Percentiles rank a stretch among this genome's conserved stretches.
Evolutionary conservation across 2,888 invertebrate species (phyloP).

Genomic region (Sarcophaga variegata): DNA sequence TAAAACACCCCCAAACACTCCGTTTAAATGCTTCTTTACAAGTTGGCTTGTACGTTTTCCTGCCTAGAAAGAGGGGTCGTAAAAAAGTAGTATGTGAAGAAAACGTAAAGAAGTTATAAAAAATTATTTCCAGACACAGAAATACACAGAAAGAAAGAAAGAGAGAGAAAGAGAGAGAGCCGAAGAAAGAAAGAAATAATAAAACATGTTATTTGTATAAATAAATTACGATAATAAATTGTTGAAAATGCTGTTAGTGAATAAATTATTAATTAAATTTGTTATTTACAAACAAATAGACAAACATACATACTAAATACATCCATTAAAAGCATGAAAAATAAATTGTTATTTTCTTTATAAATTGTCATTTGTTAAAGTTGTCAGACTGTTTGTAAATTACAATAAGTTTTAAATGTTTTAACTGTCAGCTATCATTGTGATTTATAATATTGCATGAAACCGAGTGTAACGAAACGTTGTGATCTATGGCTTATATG

Average conservation of each 20-base stretch:
- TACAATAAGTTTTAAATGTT: slow-evolving; percentile 67
- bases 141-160: background rate
- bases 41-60: slow-evolving; percentile 21
- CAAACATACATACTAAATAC: background rate
- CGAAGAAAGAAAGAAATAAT: slow-evolving; percentile 34
- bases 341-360: slow-evolving; percentile 58
- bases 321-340: background rate
- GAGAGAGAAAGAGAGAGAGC: background rate
- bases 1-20: background rate
- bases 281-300: background rate
- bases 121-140: too few species aligned
- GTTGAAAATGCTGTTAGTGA: slow-evolving; percentile 64
- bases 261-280: slow-evolving; percentile 60
- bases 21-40: background rate
- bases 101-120: too few species aligned
- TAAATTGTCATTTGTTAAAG: slow-evolving; percentile 67
- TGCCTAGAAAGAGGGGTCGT: background rate
- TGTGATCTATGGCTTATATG: background rate
- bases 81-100: too few species aligned
- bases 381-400: slow-evolving; percentile 66
- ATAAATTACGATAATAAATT: slow-evolving; percentile 66
- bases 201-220: slow-evolving; percentile 58
- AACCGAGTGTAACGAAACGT: background rate
- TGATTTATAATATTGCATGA: slow-evolving; percentile 54
- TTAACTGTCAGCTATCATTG: slow-evolving; percentile 54